Percentiles rank a stretch among this genome's conserved stretches.
Conservation (phyloP, 2,113 vertebrate genomes). For the Phoenicopterus ruber region DNA sequence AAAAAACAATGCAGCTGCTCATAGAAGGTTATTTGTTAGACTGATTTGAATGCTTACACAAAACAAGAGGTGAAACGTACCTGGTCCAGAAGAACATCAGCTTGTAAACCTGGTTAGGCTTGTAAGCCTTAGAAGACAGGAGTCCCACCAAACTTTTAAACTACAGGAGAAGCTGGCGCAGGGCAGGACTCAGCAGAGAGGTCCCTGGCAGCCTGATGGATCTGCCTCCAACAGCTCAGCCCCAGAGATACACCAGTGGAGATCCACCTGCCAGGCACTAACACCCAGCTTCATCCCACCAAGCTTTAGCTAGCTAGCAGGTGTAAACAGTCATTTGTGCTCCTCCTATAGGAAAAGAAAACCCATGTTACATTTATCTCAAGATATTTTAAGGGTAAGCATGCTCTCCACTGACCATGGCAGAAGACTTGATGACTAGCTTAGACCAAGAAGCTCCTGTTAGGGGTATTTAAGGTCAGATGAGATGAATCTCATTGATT, state of each 20-base stretch:
- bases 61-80: background rate
- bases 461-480: background rate
- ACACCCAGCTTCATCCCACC: too few species aligned
- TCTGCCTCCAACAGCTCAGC: too few species aligned
- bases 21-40: rapidly evolving
- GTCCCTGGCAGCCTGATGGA: background rate
- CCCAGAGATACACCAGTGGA: rapidly evolving
- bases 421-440: background rate
- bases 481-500: too few species aligned
- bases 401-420: rapidly evolving
- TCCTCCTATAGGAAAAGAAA: background rate
- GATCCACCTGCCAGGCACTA: background rate
- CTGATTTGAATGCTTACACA: rapidly evolving
- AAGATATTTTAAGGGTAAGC: too few species aligned
- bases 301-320: background rate
- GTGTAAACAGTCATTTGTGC: rapidly evolving
- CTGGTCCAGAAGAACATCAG: background rate
- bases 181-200: background rate
- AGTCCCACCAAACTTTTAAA: too few species aligned
- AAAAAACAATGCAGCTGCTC: background rate
- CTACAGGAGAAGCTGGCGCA: rapidly evolving
- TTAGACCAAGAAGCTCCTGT: background rate
- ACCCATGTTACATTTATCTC: background rate
- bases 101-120: too few species aligned
- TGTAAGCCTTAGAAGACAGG: rapidly evolving